A percentile compares a stretch with the other conserved stretches of the same genome.
Conservation (phyloP, 2,797 vertebrate species). For the Australoheros facetus region DNA sequence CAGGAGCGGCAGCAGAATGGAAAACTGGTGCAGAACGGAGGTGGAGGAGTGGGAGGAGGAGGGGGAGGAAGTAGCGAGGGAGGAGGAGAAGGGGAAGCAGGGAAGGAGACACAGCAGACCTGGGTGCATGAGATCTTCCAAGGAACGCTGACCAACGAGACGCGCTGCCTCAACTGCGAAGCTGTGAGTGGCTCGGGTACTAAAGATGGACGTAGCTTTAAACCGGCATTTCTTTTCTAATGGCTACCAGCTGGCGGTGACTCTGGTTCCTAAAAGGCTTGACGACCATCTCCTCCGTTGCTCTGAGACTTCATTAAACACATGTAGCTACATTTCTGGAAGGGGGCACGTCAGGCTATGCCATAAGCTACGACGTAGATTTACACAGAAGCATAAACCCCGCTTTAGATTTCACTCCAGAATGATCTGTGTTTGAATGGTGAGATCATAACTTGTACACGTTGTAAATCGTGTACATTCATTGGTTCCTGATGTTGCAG, state of each 20-base stretch:
- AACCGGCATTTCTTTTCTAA: not conserved
- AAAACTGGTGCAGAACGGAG: slow-evolving; percentile 87
- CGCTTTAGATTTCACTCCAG: too few relatives aligned
- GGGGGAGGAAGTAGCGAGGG: slow-evolving; percentile 65
- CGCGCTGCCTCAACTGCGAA: slow-evolving; percentile 95
- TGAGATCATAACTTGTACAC: too few relatives aligned
- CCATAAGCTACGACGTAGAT: too few relatives aligned
- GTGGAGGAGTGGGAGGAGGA: slow-evolving; percentile 62
- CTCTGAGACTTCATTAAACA: too few relatives aligned
- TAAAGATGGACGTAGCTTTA: not conserved
- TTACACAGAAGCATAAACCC: too few relatives aligned
- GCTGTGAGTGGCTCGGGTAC: slow-evolving; percentile 76
- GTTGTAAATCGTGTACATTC: too few relatives aligned
- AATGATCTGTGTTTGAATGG: too few relatives aligned
- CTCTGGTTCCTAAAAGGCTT: not conserved
- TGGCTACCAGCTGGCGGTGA: not conserved
- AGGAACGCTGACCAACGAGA: slow-evolving; percentile 94
- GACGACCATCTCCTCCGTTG: not conserved
- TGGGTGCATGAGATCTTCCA: slow-evolving; percentile 97
- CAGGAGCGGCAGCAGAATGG: slow-evolving; percentile 92
- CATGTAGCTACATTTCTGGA: not conserved
- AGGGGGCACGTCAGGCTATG: too few relatives aligned
- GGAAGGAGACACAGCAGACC: slow-evolving; percentile 87
- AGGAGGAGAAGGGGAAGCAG: slow-evolving; percentile 64
- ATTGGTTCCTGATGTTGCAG: too few relatives aligned